Conservation (phyloP, 1,140 invertebrate genomes). For the Monomorium pharaonis region DNA sequence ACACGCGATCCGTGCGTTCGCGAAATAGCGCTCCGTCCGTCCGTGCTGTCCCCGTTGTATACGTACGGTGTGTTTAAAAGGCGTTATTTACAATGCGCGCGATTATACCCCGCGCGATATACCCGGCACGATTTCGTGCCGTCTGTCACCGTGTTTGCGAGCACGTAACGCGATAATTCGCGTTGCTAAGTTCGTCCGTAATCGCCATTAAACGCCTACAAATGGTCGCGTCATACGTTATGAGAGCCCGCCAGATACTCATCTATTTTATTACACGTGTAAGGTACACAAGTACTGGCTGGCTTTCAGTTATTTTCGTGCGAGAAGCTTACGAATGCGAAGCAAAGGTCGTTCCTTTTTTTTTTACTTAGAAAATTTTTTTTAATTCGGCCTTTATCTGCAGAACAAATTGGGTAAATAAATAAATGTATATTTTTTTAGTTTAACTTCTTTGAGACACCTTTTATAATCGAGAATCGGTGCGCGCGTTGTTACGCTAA, state of each 20-base stretch:
- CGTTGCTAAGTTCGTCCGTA: slow-evolving; percentile 19
- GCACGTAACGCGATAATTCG: slow-evolving; percentile 43
- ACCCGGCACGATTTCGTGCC: slow-evolving; percentile 23
- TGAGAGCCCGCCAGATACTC: neutral
- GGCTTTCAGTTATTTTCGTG: neutral
- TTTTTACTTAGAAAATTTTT: too few species aligned
- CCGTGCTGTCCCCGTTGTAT: too few species aligned
- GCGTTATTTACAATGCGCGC: slow-evolving; percentile 44
- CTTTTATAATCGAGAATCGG: neutral
- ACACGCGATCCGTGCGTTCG: slow-evolving; percentile 44
- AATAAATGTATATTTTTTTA: neutral
- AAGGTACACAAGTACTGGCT: neutral
- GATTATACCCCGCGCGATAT: slow-evolving; percentile 10
- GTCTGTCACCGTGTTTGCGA: slow-evolving; percentile 2
- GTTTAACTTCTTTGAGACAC: neutral
- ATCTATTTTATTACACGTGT: slow-evolving; percentile 4
- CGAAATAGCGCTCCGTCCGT: slow-evolving; percentile 4
- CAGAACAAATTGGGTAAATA: neutral
- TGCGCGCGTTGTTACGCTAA: slow-evolving; percentile 13
- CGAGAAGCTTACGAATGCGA: neutral
- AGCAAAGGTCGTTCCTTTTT: neutral
- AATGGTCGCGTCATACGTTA: slow-evolving; percentile 22
- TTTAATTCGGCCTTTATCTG: too few species aligned
- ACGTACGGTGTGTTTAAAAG: slow-evolving; percentile 30
- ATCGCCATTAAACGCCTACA: slow-evolving; percentile 29